Evolutionary conservation across 2,888 invertebrate species (phyloP).

Genomic region (Caenorhabditis angaria): DNA sequence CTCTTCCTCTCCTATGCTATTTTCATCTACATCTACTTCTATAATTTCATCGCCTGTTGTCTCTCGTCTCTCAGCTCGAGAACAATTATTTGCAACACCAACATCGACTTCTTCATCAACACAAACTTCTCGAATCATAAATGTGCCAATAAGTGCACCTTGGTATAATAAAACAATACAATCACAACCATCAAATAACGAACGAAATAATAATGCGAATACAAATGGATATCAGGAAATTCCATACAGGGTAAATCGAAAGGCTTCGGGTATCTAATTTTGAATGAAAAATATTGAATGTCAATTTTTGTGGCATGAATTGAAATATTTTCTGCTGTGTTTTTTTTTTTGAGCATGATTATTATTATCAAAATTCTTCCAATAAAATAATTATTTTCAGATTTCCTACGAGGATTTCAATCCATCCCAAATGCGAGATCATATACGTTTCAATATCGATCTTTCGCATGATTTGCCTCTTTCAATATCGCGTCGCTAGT

Average conservation of each 20-base stretch:
- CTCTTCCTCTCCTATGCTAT: slow-evolving; percentile 27
- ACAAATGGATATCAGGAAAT: slow-evolving; percentile 11
- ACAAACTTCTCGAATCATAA: slow-evolving; percentile 26
- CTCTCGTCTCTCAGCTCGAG: slow-evolving; percentile 26
- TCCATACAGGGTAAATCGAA: slow-evolving; percentile 29
- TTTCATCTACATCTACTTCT: slow-evolving; percentile 16
- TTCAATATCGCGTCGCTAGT: slow-evolving; percentile 46
- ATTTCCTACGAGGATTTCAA: slow-evolving; percentile 37
- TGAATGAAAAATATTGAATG: not conserved
- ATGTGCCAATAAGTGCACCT: slow-evolving; percentile 53
- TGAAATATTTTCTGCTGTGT: not conserved
- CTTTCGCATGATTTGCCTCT: slow-evolving; percentile 48
- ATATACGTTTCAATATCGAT: slow-evolving; percentile 53
- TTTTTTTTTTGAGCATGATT: slow-evolving; percentile 16
- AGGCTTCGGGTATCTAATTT: not conserved
- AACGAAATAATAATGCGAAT: slow-evolving; percentile 17
- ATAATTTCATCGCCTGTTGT: slow-evolving; percentile 1
- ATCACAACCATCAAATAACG: slow-evolving; percentile 13
- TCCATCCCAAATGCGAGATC: slow-evolving; percentile 46
- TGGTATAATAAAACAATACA: slow-evolving; percentile 39
- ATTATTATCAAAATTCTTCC: not conserved
- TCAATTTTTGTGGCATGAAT: not conserved
- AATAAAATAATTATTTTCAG: slow-evolving; percentile 15
- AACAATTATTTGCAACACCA: slow-evolving; percentile 27
- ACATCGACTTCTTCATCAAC: not conserved